phyloP scores from a whole-genome alignment of 1,140 invertebrate species.

The Sinella curviseta region DNA sequence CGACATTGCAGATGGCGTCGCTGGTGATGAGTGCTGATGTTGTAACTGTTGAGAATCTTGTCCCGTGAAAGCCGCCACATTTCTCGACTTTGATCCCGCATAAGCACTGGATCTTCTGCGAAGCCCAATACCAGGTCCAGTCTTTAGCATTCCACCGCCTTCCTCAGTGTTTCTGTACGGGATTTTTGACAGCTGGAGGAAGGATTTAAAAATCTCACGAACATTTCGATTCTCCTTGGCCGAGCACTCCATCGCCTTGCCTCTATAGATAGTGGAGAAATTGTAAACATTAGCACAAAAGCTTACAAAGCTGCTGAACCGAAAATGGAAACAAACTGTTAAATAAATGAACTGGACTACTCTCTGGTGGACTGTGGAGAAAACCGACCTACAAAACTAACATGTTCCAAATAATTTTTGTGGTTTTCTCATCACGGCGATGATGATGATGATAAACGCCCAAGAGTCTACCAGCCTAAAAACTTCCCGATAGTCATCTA shows the following conservation, averaged over 20 bases:
- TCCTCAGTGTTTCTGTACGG: conserved; percentile 63
- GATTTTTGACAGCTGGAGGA: conserved; percentile 68
- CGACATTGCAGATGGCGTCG: conserved; percentile 6
- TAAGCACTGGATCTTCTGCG: conserved; percentile 74
- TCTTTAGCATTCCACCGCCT: conserved; percentile 38
- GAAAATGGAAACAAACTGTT: too few species aligned
- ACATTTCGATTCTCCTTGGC: conserved; percentile 77
- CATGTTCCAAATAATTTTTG: too few species aligned
- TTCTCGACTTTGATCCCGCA: conserved; percentile 62
- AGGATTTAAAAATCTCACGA: conserved; percentile 68
- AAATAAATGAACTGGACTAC: too few species aligned
- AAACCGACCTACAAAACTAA: too few species aligned
- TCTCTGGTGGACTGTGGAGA: too few species aligned
- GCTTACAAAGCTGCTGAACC: too few species aligned
- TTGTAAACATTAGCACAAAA: too few species aligned
- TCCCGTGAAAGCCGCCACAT: conserved; percentile 39
- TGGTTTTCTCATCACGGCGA: too few species aligned
- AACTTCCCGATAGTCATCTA: too few species aligned
- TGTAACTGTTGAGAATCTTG: conserved; percentile 39
- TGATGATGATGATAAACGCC: too few species aligned
- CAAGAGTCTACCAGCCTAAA: too few species aligned
- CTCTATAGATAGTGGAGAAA: conserved; percentile 57
- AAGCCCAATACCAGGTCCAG: conserved; percentile 58
- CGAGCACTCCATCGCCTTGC: conserved; percentile 76
- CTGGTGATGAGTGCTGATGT: conserved; percentile 42